Evolutionary conservation across 2,888 invertebrate genomes (phyloP).

Genomic region (Trachelus iudaicus): DNA sequence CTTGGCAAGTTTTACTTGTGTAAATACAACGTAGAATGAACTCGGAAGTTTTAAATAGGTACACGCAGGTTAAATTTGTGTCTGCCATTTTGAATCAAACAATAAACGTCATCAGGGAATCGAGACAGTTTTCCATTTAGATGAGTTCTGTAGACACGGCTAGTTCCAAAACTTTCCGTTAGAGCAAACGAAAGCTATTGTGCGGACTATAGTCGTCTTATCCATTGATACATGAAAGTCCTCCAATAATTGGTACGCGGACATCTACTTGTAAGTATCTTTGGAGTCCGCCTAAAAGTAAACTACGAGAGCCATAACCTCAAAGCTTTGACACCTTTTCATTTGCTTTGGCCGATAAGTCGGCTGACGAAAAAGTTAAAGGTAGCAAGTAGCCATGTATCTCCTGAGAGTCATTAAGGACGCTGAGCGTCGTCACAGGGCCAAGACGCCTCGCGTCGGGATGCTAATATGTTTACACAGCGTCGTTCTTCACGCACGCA

Average conservation of each 20-base stretch:
- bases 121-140: not conserved
- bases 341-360: not conserved
- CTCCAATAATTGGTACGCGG: not conserved
- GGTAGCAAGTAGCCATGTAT: not conserved
- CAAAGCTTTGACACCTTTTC: not conserved
- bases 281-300: not conserved
- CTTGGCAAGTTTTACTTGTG: not conserved
- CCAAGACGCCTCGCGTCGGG: slow-evolving; percentile 29
- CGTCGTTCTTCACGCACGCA: slow-evolving; percentile 54
- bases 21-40: not conserved
- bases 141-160: no score
- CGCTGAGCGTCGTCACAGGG: slow-evolving; percentile 26
- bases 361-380: not conserved
- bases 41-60: not conserved
- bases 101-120: not conserved
- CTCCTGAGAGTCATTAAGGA: slow-evolving; percentile 52
- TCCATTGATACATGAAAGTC: not conserved
- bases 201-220: not conserved
- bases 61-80: not conserved
- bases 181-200: not conserved
- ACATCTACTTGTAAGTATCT: not conserved
- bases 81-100: not conserved
- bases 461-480: slow-evolving; percentile 64
- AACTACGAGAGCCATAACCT: not conserved
- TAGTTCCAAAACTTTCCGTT: not conserved